A percentile compares a stretch with the other conserved stretches of the same genome.
These are phyloP conservation scores for Anolis apletophallus DNA, from an alignment of 2,797 vertebrate genomes.

Conservation along the genomic window DNA sequence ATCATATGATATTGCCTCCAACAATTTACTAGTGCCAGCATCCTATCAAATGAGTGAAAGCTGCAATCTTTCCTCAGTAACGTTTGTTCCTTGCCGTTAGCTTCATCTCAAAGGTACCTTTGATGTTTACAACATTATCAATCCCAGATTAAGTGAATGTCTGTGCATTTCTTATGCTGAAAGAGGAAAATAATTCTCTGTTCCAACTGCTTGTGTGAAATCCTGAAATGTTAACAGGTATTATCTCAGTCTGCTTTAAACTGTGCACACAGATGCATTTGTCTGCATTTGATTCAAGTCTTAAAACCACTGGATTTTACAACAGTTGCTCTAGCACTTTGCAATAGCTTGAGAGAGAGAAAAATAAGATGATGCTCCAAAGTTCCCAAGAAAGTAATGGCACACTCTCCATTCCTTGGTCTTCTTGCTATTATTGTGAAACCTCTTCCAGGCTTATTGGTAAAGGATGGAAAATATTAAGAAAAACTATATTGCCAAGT, in stretches of 20 bases:
- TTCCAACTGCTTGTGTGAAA: conserved; percentile 23
- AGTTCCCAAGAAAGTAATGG: background rate
- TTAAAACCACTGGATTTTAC: conserved; percentile 48
- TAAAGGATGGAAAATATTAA: background rate
- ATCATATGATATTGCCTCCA: conserved; percentile 75
- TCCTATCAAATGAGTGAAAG: conserved; percentile 77
- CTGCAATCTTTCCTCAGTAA: conserved; percentile 78
- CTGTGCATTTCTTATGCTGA: conserved; percentile 23
- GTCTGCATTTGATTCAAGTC: conserved; percentile 17
- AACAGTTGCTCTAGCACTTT: conserved; percentile 33
- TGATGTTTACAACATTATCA: conserved; percentile 54
- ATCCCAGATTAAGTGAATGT: conserved; percentile 50
- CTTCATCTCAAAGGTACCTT: conserved; percentile 28
- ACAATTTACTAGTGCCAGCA: conserved; percentile 55
- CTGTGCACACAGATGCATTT: background rate
- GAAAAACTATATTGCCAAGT: background rate
- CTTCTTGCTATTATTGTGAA: background rate
- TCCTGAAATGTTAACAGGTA: conserved; percentile 34
- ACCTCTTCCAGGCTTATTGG: background rate
- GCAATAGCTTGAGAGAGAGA: conserved; percentile 48
- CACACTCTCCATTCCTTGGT: background rate
- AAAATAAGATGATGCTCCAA: background rate
- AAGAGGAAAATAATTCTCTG: conserved; percentile 30
- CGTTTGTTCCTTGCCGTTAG: conserved; percentile 82
- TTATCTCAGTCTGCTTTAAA: conserved; percentile 35